phyloP scores from a whole-genome alignment of 2,113 vertebrate species.

The Aldabrachelys gigantea region DNA sequence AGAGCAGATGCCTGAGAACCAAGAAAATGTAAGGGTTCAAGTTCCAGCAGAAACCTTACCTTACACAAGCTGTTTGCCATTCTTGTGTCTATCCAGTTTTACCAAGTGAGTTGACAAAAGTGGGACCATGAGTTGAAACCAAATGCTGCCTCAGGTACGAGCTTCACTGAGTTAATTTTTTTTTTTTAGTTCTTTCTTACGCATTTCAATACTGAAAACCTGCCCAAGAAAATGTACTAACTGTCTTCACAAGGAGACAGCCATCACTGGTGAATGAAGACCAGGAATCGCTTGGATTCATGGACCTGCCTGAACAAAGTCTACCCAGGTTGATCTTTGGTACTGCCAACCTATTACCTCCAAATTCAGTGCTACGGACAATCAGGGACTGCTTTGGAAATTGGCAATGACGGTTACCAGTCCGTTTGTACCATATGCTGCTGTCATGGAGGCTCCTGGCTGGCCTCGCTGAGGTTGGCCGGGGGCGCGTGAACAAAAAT shows the following conservation, averaged over 20 bases:
- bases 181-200: not conserved
- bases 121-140: not conserved
- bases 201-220: not conserved
- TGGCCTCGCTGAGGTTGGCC: too few species aligned
- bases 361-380: not conserved
- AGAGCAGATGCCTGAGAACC: not conserved
- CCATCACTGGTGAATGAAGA: not conserved
- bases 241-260: not conserved
- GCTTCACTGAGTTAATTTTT: not conserved
- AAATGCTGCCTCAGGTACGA: not conserved
- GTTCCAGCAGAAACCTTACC: not conserved
- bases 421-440: too few species aligned
- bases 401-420: too few species aligned
- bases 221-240: not conserved
- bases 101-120: not conserved
- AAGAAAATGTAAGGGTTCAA: not conserved
- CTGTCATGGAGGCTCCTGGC: too few species aligned
- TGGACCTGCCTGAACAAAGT: not conserved
- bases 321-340: not conserved
- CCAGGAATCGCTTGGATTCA: not conserved
- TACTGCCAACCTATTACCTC: not conserved
- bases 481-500: too few species aligned
- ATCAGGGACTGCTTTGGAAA: not conserved
- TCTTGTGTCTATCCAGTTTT: not conserved
- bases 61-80: not conserved